Evolutionary conservation across 1,140 invertebrate species (phyloP).

Genomic region (Leptestheria dahalacensis): DNA sequence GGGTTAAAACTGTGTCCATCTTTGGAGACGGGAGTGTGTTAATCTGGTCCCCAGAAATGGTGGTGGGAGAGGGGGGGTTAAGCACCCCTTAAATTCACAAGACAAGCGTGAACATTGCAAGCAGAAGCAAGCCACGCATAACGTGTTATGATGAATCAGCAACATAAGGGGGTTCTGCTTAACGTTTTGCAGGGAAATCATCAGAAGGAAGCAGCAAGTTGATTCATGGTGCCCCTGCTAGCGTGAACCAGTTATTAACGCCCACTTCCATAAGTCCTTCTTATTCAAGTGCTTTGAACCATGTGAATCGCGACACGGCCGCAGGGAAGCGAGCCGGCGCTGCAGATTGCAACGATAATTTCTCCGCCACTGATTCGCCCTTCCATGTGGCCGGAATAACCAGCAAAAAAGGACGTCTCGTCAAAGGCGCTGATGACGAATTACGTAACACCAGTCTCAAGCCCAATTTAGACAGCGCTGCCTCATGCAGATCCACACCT

Average conservation of each 20-base stretch:
- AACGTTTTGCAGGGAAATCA: not conserved
- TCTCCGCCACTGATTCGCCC: not conserved
- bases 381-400: not conserved
- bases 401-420: not conserved
- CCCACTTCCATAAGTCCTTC: not conserved
- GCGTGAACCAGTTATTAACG: not conserved
- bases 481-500: slow-evolving; percentile 30
- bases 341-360: slow-evolving; percentile 7
- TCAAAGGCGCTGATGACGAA: slow-evolving; percentile 1
- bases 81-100: not conserved
- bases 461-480: slow-evolving; percentile 21
- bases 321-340: not conserved
- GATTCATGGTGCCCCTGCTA: not conserved
- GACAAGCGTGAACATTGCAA: not conserved
- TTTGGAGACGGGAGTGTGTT: too few species aligned
- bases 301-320: not conserved
- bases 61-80: too few species aligned
- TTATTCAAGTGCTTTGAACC: not conserved
- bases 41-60: too few species aligned
- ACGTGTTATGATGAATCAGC: not conserved
- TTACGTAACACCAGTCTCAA: not conserved
- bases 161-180: not conserved
- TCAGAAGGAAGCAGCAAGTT: not conserved
- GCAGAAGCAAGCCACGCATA: not conserved
- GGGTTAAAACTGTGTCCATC: not conserved